Evolutionary conservation across 2,888 invertebrate species (phyloP).

Genomic region (Toxonevra muliebris): DNA sequence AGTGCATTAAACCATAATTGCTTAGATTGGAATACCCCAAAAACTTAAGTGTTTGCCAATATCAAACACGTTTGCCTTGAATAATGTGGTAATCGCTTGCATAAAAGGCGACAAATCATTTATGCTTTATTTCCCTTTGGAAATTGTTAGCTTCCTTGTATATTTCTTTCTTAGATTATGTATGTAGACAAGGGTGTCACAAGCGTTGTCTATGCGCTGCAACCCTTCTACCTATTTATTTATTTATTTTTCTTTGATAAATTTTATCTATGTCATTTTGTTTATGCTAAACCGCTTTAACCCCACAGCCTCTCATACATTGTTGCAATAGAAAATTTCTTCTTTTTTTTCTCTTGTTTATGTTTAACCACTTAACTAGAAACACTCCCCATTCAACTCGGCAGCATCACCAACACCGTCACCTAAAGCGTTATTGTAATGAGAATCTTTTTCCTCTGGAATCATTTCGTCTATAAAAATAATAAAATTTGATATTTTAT

Average conservation of each 20-base stretch:
- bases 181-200: neutral
- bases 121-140: conserved; percentile 43
- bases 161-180: neutral
- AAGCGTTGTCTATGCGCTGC: neutral
- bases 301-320: too few relatives aligned
- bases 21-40: conserved; percentile 18
- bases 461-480: conserved; percentile 34
- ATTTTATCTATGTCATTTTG: conserved; percentile 1
- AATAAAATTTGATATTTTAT: conserved; percentile 60
- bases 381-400: neutral
- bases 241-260: conserved; percentile 4
- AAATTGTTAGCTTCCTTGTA: neutral
- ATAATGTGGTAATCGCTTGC: conserved; percentile 63
- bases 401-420: neutral
- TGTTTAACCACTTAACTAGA: conserved; percentile 15
- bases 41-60: conserved; percentile 36
- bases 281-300: too few relatives aligned
- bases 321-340: conserved; percentile 8
- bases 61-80: conserved; percentile 28
- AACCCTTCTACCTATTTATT: too few relatives aligned
- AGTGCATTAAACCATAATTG: conserved; percentile 37
- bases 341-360: conserved; percentile 20
- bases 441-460: conserved; percentile 37
- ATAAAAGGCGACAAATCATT: conserved; percentile 64
- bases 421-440: conserved; percentile 34